These are phyloP conservation scores for Papilio polytes DNA, from an alignment of 1,140 invertebrate species.

Conservation along the genomic window DNA sequence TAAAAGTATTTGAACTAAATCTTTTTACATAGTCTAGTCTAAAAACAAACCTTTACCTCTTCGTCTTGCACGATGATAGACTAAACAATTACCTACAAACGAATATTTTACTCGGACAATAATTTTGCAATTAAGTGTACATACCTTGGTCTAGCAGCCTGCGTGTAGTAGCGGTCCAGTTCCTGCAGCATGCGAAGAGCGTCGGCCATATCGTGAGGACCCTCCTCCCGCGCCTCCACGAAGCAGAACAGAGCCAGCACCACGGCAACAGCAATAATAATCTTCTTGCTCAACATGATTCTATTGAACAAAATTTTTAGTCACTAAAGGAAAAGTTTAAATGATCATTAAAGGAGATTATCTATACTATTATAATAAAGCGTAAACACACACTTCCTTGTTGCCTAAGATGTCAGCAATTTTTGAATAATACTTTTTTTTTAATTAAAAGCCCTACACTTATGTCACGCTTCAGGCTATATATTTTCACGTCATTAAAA, in stretches of 20 bases:
- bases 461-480: no score
- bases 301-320: constrained; percentile 42
- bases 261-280: constrained; percentile 64
- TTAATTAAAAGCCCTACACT: no score
- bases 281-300: constrained; percentile 74
- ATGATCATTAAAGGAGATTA: no score
- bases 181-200: constrained; percentile 84
- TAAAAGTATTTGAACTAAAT: neutral
- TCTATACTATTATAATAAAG: no score
- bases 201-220: constrained; percentile 82
- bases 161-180: constrained; percentile 85
- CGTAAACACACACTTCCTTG: no score
- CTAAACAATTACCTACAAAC: no score
- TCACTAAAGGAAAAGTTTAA: no score
- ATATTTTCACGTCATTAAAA: no score
- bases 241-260: constrained; percentile 66
- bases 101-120: neutral
- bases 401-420: no score
- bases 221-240: constrained; percentile 70
- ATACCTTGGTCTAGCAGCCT: constrained; percentile 85
- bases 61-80: neutral
- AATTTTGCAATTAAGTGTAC: neutral
- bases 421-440: no score
- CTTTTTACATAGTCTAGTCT: neutral
- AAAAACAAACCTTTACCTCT: neutral